A percentile compares a stretch with the other conserved stretches of the same genome.
These are phyloP conservation scores for Camponotus pennsylvanicus DNA, from an alignment of 1,140 invertebrate species.

Conservation along the genomic window DNA sequence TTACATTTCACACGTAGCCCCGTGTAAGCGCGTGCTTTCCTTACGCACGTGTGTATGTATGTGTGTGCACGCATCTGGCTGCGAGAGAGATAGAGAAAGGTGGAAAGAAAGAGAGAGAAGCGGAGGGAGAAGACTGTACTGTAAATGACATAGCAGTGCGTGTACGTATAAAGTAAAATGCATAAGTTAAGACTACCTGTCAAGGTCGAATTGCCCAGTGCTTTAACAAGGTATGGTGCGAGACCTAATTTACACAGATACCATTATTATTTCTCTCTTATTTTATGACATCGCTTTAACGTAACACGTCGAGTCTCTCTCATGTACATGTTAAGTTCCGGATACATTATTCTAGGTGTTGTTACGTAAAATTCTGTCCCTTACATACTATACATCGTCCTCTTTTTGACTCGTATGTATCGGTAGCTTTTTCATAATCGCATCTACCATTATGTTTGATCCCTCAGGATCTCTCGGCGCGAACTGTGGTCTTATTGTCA, in stretches of 20 bases:
- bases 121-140: constrained; percentile 23
- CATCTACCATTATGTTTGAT: background rate
- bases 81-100: constrained; percentile 35
- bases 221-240: constrained; percentile 82
- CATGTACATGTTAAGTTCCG: background rate
- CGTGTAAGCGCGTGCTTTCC: constrained; percentile 46
- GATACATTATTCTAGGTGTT: constrained; percentile 17
- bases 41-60: too few relatives aligned
- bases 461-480: too few relatives aligned
- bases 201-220: constrained; percentile 83
- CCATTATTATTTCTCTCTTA: constrained; percentile 58
- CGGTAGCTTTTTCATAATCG: background rate
- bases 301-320: background rate
- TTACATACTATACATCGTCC: background rate
- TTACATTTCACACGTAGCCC: constrained; percentile 35
- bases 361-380: background rate
- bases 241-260: constrained; percentile 78
- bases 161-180: constrained; percentile 79
- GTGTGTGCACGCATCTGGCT: constrained; percentile 1
- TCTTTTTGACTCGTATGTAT: background rate
- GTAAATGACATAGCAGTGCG: constrained; percentile 70
- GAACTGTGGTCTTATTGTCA: background rate
- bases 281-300: background rate
- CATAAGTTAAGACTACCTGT: constrained; percentile 83
- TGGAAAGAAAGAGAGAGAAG: constrained; percentile 6